phyloP scores from a whole-genome alignment of 2,797 vertebrate genomes.

The Oceanodroma leucorhoa region DNA sequence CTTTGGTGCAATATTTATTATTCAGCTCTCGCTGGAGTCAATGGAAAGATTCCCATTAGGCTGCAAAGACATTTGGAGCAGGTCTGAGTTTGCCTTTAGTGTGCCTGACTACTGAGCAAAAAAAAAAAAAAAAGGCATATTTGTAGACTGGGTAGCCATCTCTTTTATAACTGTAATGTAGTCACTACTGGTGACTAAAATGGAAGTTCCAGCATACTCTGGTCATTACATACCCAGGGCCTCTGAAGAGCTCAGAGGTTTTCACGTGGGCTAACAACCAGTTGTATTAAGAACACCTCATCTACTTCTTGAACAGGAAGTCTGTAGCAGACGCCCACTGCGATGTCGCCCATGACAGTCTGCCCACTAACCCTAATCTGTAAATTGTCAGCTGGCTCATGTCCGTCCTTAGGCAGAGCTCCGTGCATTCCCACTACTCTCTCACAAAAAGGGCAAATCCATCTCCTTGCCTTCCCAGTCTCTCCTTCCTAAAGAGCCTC shows the following conservation, averaged over 20 bases:
- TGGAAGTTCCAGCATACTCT: not conserved
- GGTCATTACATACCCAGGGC: too few relatives aligned
- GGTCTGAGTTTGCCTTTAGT: not conserved
- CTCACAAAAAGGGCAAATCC: not conserved
- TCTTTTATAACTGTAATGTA: not conserved
- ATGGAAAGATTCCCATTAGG: not conserved
- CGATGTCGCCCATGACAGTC: not conserved
- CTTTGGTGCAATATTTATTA: not conserved
- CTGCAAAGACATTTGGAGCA: not conserved
- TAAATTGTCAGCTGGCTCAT: not conserved
- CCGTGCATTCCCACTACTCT: not conserved
- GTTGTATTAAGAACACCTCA: not conserved
- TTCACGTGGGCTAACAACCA: not conserved
- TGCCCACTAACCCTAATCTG: not conserved
- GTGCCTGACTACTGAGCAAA: not conserved
- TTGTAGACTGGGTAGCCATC: not conserved
- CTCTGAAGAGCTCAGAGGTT: not conserved
- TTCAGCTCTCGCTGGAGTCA: not conserved
- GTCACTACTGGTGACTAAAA: not conserved
- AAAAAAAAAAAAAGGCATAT: not conserved
- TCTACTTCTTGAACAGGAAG: not conserved
- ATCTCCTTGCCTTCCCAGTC: not conserved
- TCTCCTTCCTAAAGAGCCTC: not conserved
- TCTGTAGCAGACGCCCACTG: not conserved
- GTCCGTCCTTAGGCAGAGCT: not conserved